Evolutionary conservation across 2,888 invertebrate species (phyloP).

Genomic region (Priocnemis perturbator): DNA sequence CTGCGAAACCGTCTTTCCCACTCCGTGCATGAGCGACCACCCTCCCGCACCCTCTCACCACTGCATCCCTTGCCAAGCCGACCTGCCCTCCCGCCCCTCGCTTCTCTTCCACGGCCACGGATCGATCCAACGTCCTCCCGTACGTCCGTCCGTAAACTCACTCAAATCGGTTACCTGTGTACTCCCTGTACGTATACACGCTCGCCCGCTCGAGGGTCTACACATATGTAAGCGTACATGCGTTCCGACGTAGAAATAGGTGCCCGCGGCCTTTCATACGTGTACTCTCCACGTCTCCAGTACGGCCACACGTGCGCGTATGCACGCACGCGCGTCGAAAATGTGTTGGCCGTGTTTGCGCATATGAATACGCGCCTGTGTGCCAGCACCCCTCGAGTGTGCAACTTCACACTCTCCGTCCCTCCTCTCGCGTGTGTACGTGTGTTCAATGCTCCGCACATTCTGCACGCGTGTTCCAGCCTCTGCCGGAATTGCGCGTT

Average conservation of each 20-base stretch:
- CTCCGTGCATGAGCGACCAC: conserved; percentile 21
- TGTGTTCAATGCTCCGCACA: no score
- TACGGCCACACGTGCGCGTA: not conserved
- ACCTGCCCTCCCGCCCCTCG: conserved; percentile 28
- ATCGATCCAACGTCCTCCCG: conserved; percentile 57
- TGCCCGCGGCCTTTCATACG: no score
- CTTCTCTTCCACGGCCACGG: conserved; percentile 42
- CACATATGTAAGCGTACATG: no score
- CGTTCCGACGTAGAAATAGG: no score
- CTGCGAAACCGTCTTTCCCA: conserved; percentile 28
- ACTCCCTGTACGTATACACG: not conserved
- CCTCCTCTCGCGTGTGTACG: no score
- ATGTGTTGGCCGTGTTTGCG: not conserved
- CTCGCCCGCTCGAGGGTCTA: not conserved
- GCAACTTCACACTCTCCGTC: no score
- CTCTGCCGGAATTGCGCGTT: not conserved
- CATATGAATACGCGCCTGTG: no score
- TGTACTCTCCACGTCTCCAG: no score
- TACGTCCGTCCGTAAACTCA: conserved; percentile 41
- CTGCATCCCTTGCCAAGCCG: conserved; percentile 19
- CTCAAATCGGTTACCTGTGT: conserved; percentile 26
- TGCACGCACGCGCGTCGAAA: not conserved
- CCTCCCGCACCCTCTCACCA: conserved; percentile 24
- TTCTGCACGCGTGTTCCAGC: no score
- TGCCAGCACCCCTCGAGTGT: no score